Base-by-base conservation (phyloP, 2,113 vertebrate genomes). In the Proteles cristata region DNA sequence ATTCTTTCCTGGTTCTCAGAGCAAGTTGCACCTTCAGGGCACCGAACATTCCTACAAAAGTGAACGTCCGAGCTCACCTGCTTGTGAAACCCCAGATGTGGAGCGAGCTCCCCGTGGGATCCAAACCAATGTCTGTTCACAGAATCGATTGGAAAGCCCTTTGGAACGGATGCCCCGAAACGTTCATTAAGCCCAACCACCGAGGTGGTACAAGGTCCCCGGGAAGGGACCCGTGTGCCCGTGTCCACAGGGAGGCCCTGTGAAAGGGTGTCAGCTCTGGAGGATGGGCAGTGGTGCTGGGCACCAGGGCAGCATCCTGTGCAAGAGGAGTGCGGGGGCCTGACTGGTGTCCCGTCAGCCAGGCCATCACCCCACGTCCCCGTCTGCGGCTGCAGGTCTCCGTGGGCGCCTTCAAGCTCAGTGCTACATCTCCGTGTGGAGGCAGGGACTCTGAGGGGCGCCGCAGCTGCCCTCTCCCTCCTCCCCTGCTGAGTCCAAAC, bases 261-360 rank as follows among this genome's bases (percentile, higher is more conserved):
- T 11, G 69, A 17, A 0, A 28, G 14, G 33, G 33, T 2, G 2
- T 23, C 0, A 1, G 73, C 23, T 3, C 1, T 0, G 1, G 1
- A 2, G 17, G 48, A 2, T 53, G 48, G 39, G 31, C 28, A 35
- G 25, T 5, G 14, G 31, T 11, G 21, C 10, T 26, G 5, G 55
- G 31, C 15, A 0, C 4, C 16, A 16, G 11, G 48, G 21, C 50
- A 2, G 8, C 3, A 19, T 26, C 63, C 1, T 0, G 55, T 3
- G 31, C 14, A 28, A 19, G 4, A 11, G 21, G 58, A 55, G 33
- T 26, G 26, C 7, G 0, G 0, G 31, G 10, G 71, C 55, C 35
- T 0, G 0, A 5, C 15, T 16, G 10, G 7, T 2, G 17, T n/a
- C 35, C 35, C 0, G 2, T 25, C 2, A 7, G 50, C 39, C 0